Percentiles rank a stretch among this genome's conserved stretches.
Evolutionary conservation across 2,888 invertebrate species (phyloP).

Genomic region (Andrena marginata): DNA sequence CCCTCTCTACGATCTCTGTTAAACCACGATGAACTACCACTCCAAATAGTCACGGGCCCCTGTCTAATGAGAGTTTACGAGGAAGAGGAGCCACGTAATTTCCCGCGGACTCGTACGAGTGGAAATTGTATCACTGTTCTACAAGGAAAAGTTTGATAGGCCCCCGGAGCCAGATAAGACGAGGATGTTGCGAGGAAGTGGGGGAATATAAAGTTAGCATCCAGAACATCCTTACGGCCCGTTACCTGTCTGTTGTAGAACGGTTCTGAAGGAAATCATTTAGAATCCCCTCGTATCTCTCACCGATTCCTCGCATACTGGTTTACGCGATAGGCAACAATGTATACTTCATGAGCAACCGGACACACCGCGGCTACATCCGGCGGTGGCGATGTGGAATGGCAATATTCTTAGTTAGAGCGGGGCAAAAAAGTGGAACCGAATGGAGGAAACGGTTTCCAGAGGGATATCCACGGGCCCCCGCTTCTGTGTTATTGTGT

Average conservation of each 20-base stretch:
- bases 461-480: not conserved
- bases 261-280: conserved; percentile 46
- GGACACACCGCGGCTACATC: conserved; percentile 36
- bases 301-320: conserved; percentile 39
- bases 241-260: not conserved
- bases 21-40: too few relatives aligned
- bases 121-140: not conserved
- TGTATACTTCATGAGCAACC: conserved; percentile 11
- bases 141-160: not conserved
- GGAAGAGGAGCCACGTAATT: not conserved
- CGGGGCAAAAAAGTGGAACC: conserved; percentile 27
- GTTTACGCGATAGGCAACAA: conserved; percentile 39
- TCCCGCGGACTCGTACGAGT: not conserved
- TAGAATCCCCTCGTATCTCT: conserved; percentile 40
- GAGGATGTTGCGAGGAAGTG: conserved; percentile 15
- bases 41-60: not conserved
- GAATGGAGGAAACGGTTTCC: conserved; percentile 23
- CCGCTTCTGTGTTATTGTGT: conserved; percentile 14
- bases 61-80: not conserved
- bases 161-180: not conserved
- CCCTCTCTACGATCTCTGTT: too few relatives aligned
- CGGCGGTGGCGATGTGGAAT: conserved; percentile 26
- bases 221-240: conserved; percentile 46
- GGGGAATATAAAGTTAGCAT: conserved; percentile 40
- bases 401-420: conserved; percentile 18